Evolutionary conservation across 2,797 vertebrate species (phyloP), one percentile per base, ranked within the genome.

Genomic region (Gymnocypris eckloni): DNA sequence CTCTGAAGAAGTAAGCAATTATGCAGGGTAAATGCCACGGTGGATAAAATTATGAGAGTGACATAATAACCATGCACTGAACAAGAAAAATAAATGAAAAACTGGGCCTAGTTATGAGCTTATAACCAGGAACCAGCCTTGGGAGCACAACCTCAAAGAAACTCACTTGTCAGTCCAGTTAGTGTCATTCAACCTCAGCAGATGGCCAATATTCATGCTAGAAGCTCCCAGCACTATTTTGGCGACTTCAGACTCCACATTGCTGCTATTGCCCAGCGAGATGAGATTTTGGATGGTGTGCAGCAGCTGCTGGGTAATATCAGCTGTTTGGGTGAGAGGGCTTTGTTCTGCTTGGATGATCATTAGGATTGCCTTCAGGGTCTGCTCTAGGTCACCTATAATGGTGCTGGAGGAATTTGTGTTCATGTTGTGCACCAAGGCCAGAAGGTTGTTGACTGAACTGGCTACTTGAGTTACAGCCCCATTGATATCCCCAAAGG

Each of bases 121-220:
- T 28, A 85, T 81, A 87, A 75, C 50, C 45, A 59, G 11, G 12
- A 54, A 52, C 45, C 79, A 79, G 52, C n/a, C 52, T 85, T 76
- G 7, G 18, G 41, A 85, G 77, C n/a, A 81, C 75, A 54, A 80
- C 75, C 18, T 66, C 18, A 86, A 83, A 83, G 25, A 48, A 85
- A 92, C 90, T 89, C 72, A 92, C 92, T 90, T 84, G 73, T 89
- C 52, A 25, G 72, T 70, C 91, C 90, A 92, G 86, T 90, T 90
- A 33, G 86, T 91, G 71, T 84, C 81, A 66, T 92, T 92, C 70
- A 86, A 86, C 77, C 13, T 78, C 81, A 90, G 56, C 79, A 91
- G 81, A 80, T 82, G 73, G 64, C n/a, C 75, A 1, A 61, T 37
- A 20, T 89, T 90, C 79, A 84, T 87, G 75, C 83, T 84, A 9